Conservation (phyloP, 2,113 vertebrate species). For the Morone chrysops region DNA sequence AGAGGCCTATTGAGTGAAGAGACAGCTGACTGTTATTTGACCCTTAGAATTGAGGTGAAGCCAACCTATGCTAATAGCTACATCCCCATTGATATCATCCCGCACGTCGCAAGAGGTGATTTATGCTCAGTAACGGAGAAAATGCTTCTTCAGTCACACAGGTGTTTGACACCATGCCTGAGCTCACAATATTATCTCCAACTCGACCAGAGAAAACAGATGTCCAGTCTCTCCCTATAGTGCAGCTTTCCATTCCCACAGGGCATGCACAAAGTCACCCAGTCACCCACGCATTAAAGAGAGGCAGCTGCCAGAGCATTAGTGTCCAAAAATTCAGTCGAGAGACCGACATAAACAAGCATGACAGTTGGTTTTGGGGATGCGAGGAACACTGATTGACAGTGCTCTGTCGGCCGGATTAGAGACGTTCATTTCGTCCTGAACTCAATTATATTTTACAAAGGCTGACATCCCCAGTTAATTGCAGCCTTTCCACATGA, state of each 20-base stretch:
- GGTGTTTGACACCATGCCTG: constrained; percentile 67
- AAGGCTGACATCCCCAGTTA: constrained; percentile 88
- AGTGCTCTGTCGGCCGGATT: constrained; percentile 84
- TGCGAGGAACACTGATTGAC: constrained; percentile 83
- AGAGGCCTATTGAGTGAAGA: constrained; percentile 46
- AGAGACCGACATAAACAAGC: constrained; percentile 80
- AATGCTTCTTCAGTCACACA: constrained; percentile 59
- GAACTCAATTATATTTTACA: constrained; percentile 89
- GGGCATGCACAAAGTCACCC: constrained; percentile 59
- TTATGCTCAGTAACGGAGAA: constrained; percentile 58
- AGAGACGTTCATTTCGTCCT: constrained; percentile 85
- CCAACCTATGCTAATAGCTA: constrained; percentile 59
- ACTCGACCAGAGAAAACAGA: constrained; percentile 66
- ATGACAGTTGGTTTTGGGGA: constrained; percentile 80
- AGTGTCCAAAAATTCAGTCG: constrained; percentile 70
- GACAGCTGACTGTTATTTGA: constrained; percentile 64
- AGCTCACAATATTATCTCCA: constrained; percentile 65
- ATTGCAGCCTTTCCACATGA: constrained; percentile 88
- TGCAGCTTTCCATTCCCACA: constrained; percentile 48
- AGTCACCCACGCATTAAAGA: constrained; percentile 73
- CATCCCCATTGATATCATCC: constrained; percentile 45
- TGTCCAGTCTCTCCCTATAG: constrained; percentile 61
- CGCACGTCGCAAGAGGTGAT: constrained; percentile 35
- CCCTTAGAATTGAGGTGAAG: constrained; percentile 68
- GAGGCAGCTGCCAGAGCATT: constrained; percentile 77